phyloP scores from a whole-genome alignment of 2,113 vertebrate species.

The Speoplatyrhinus poulsoni region DNA sequence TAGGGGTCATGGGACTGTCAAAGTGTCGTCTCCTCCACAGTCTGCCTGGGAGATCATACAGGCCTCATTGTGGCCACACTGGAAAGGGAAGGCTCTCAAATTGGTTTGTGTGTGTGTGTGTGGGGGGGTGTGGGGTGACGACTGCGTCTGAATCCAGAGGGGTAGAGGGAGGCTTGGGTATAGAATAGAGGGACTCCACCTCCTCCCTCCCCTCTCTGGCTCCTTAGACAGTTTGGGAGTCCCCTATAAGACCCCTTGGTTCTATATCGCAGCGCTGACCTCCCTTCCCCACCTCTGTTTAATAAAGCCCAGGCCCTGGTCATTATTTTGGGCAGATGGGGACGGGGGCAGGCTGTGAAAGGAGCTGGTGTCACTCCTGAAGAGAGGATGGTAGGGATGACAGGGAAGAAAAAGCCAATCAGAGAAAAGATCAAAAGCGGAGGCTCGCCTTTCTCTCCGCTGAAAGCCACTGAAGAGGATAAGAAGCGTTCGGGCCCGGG shows the following conservation, averaged over 20 bases:
- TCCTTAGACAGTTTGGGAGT: slow-evolving; percentile 57
- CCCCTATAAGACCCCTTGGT: slow-evolving; percentile 78
- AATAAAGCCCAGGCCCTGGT: slow-evolving; percentile 92
- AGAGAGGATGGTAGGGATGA: slow-evolving; percentile 85
- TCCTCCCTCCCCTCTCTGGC: slow-evolving; percentile 29
- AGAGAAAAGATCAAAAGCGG: slow-evolving; percentile 94
- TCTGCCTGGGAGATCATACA: slow-evolving; percentile 73
- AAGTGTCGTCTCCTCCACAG: slow-evolving; percentile 67
- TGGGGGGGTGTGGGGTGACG: not conserved
- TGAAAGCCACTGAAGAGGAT: slow-evolving; percentile 97
- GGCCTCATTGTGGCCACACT: slow-evolving; percentile 69
- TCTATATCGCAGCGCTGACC: slow-evolving; percentile 89
- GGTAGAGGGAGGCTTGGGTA: slow-evolving; percentile 81
- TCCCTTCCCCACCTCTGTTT: slow-evolving; percentile 92
- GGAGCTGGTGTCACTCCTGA: slow-evolving; percentile 93
- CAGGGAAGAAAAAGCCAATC: slow-evolving; percentile 79
- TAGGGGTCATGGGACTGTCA: slow-evolving; percentile 58
- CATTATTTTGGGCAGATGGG: slow-evolving; percentile 98
- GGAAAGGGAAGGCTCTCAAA: slow-evolving; percentile 61
- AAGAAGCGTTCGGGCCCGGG: slow-evolving; percentile 93
- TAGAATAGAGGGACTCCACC: slow-evolving; percentile 81
- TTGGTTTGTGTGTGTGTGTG: slow-evolving; percentile 4
- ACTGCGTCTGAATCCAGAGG: slow-evolving; percentile 57
- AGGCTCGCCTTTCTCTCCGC: slow-evolving; percentile 94
- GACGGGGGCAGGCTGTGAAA: slow-evolving; percentile 87